Conservation (phyloP, 2,888 invertebrate species). For the Oxycera nigricornis region DNA sequence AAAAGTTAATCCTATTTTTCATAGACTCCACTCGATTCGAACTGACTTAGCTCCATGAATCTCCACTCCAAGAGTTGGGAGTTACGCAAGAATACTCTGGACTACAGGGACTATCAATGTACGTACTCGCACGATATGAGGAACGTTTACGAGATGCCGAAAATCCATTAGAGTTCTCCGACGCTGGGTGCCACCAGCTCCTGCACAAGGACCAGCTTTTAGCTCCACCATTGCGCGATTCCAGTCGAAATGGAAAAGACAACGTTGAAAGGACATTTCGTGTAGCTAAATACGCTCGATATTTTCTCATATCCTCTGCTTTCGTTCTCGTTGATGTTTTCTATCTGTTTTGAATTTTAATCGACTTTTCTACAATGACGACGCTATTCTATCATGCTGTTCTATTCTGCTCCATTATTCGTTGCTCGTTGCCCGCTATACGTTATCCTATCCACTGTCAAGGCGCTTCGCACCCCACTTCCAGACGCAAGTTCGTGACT, state of each 20-base stretch:
- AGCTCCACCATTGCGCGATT: neutral
- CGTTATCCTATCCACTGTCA: neutral
- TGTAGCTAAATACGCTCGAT: constrained; percentile 13
- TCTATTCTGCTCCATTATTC: constrained; percentile 9
- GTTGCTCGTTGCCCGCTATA: neutral
- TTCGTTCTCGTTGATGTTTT: constrained; percentile 4
- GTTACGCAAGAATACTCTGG: neutral
- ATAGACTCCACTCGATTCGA: constrained; percentile 22
- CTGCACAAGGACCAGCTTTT: neutral
- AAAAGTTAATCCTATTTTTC: constrained; percentile 37
- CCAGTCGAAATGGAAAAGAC: neutral
- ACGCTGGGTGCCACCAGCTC: neutral
- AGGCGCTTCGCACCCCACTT: neutral
- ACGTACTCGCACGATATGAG: neutral
- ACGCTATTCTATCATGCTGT: constrained; percentile 16
- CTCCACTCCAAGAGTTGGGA: neutral
- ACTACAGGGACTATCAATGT: neutral
- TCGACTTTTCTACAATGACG: constrained; percentile 35
- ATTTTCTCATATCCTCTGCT: neutral
- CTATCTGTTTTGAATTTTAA: constrained; percentile 37
- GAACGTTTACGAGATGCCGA: constrained; percentile 7
- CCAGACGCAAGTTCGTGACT: neutral
- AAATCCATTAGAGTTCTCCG: constrained; percentile 16
- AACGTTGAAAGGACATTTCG: constrained; percentile 26
- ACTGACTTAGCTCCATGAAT: neutral